Evolutionary conservation across 2,113 vertebrate species (phyloP), one percentile per base, ranked within the genome.

Genomic region (Tragelaphus imberbis): DNA sequence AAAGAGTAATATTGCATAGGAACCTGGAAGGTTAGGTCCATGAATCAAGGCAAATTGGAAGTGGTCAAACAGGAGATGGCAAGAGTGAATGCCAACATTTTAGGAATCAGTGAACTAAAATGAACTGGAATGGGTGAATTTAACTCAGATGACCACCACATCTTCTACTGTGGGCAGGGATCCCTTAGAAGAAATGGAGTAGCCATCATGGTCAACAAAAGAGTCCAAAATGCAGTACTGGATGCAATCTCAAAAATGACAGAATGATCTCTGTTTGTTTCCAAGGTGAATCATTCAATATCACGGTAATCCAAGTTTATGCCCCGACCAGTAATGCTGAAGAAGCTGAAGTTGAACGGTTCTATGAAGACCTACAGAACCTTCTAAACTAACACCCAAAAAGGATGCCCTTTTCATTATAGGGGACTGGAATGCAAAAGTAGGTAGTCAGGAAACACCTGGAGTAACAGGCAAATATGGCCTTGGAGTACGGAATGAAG

Each of bases 61-160:
- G 9, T 36, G 65, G 65, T 71, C 65, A 71, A 36, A 36, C 17
- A 71, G 65, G n/a, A 21, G n/a, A 68, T 68, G n/a, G 17, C 21
- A 68, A 68, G 17, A 71, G 16, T 71, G n/a, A 71, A 36, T 0
- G 9, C 5, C 0, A 2, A 71, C 65, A 71, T 71, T 36, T 21
- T 36, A 36, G 33, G 65, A 71, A 71, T 71, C n/a, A 23, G 65
- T 11, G 1, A 71, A 71, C 65, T 36, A 71, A 71, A 71, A 71
- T 23, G 65, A n/a, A 21, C n/a, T 36, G 4, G 65, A 71, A 21
- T 36, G 65, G 65, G n/a, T 71, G n/a, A 71, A 71, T 21, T 71
- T 71, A 71, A 71, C 65, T 71, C n/a, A 71, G 19, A 36, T 71
- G n/a, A 71, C n/a, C 0, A 5, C 36, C 4, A 71, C 36, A 71